phyloP scores from a whole-genome alignment of 2,888 invertebrate genomes.

The Conomelus anceps region DNA sequence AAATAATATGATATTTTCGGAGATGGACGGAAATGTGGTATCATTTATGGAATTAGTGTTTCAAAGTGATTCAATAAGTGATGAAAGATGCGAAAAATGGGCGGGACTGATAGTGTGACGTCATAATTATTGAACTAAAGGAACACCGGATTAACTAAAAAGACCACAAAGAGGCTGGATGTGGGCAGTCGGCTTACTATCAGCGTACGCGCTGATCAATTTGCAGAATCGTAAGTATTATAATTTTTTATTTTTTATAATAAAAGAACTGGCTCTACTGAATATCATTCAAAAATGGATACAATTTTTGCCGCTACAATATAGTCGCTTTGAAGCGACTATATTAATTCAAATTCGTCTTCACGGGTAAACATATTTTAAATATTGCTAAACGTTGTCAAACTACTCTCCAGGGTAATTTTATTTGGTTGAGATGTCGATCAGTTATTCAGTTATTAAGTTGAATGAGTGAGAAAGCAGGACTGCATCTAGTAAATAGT shows the following conservation, averaged over 20 bases:
- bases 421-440: no score
- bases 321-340: no score
- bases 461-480: no score
- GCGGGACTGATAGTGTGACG: background rate
- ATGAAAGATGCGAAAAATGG: background rate
- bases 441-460: no score
- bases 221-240: background rate
- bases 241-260: background rate
- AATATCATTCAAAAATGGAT: no score
- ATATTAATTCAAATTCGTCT: no score
- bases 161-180: background rate
- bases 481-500: no score
- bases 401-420: no score
- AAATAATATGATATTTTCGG: background rate
- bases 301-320: no score
- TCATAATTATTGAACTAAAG: background rate
- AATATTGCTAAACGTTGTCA: no score
- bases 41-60: background rate
- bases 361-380: no score
- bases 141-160: background rate
- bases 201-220: constrained; percentile 6
- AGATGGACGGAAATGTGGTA: background rate
- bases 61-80: background rate
- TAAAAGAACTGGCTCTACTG: no score
- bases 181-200: constrained; percentile 3